Evolutionary conservation across 1,140 invertebrate species (phyloP), one percentile per base, ranked within the genome.

Genomic region (Pseudomyrmex gracilis): DNA sequence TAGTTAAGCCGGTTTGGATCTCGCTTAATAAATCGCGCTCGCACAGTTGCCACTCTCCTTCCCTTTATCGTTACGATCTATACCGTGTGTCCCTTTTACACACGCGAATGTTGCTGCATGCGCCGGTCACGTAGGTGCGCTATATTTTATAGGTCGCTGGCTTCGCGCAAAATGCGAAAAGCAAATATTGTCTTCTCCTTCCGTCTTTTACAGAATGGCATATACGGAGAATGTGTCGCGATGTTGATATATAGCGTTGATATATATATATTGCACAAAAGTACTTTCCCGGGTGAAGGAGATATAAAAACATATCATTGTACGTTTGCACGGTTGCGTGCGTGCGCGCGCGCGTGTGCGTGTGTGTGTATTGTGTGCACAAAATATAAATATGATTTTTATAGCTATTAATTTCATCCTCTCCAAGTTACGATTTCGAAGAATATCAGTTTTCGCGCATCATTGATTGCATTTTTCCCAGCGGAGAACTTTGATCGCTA

Each of bases 11-110:
- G 70, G 57, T 60, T 77, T 58, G 73, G 84, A 83, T 89, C 73
- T 85, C 82, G 84, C 83, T 89, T 88, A 89, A 90, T 89, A 90
- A 90, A 90, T 90, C 80, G 88, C 63, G 88, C 63, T 67, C 73
- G 58, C 82, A 61, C 82, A 61, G 47, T 73, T 55, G 24, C 12
- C 24, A 12, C 15, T 61, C 15, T 61, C 57, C 24, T 22, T 63
- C 13, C 24, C 45, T 47, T 22, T 55, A 55, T 34, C 22, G 13
- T 73, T 73, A 4, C 53, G 17, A 9, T 51, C 20, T 22, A n/a
- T 22, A n/a, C 45, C 34, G 34, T 34, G 34, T 24, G 53, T 67
- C 63, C 22, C 34, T 70, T 58, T 24, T 47, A 57, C 13, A 22
- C 51, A n/a, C 5, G n/a, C 5, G 64, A 68, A 43, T 55, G 34